Conservation (phyloP, 2,888 invertebrate species). For the Bellardia pandia region DNA sequence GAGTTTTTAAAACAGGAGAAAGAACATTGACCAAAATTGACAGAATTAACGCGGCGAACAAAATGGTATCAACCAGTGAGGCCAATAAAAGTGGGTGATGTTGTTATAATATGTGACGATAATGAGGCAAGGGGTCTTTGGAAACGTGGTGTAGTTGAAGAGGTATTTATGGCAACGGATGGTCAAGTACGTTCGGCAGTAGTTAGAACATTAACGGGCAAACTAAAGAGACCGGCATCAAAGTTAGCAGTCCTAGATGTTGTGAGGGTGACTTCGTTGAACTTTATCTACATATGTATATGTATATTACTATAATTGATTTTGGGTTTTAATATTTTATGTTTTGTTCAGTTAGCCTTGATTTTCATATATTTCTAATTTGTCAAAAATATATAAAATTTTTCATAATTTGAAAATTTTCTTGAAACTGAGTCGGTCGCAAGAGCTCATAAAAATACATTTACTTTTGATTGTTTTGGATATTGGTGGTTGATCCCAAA, state of each 20-base stretch:
- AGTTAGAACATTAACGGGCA: conserved; percentile 12
- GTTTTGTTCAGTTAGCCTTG: no score
- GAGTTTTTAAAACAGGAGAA: neutral
- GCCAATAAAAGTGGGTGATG: neutral
- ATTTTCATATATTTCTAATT: no score
- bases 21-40: conserved; percentile 17
- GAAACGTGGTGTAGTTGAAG: conserved; percentile 36
- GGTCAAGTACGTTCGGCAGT: neutral
- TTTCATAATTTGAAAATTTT: no score
- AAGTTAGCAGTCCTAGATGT: neutral
- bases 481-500: no score
- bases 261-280: no score
- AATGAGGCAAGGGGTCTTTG: conserved; percentile 39
- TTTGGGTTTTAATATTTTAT: no score
- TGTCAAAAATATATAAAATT: no score
- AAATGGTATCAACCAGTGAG: conserved; percentile 56
- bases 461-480: no score
- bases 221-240: conserved; percentile 15
- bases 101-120: conserved; percentile 61
- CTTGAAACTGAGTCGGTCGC: no score
- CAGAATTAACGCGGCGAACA: conserved; percentile 34
- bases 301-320: no score
- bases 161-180: conserved; percentile 9
- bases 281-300: no score
- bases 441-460: no score